These are phyloP conservation scores for Caranx ignobilis DNA, from an alignment of 2,113 vertebrate species.

Conservation along the genomic window DNA sequence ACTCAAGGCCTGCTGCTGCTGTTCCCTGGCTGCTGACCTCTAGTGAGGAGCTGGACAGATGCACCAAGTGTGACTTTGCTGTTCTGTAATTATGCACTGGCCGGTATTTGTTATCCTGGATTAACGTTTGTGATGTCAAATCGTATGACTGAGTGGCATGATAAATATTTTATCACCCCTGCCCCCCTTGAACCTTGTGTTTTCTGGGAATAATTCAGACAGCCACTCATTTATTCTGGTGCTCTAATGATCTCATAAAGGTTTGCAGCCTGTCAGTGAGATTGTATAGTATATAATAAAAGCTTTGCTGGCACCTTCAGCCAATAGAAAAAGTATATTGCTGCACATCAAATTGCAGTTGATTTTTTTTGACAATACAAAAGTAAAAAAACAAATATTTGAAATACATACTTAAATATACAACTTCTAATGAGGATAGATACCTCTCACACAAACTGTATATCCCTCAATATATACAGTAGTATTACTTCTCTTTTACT, in stretches of 20 bases:
- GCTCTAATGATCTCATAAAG: neutral
- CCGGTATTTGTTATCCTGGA: neutral
- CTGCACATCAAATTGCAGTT: neutral
- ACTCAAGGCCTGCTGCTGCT: neutral
- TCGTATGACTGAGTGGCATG: neutral
- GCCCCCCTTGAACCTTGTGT: neutral
- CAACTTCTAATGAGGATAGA: neutral
- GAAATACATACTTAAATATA: neutral
- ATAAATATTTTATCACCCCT: neutral
- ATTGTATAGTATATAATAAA: too few relatives aligned
- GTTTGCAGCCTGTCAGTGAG: too few relatives aligned
- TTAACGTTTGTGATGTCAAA: neutral
- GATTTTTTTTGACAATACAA: neutral
- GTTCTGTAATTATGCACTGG: neutral
- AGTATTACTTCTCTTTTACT: neutral
- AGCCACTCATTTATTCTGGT: neutral
- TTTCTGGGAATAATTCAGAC: neutral
- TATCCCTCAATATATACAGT: neutral
- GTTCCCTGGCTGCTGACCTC: constrained; percentile 20
- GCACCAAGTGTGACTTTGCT: constrained; percentile 19
- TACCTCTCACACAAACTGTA: neutral
- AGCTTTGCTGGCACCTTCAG: neutral
- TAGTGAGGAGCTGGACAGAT: constrained; percentile 22
- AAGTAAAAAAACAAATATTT: neutral
- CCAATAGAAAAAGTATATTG: neutral